Conservation (phyloP, 2,113 vertebrate species). For the Malurus elegans region DNA sequence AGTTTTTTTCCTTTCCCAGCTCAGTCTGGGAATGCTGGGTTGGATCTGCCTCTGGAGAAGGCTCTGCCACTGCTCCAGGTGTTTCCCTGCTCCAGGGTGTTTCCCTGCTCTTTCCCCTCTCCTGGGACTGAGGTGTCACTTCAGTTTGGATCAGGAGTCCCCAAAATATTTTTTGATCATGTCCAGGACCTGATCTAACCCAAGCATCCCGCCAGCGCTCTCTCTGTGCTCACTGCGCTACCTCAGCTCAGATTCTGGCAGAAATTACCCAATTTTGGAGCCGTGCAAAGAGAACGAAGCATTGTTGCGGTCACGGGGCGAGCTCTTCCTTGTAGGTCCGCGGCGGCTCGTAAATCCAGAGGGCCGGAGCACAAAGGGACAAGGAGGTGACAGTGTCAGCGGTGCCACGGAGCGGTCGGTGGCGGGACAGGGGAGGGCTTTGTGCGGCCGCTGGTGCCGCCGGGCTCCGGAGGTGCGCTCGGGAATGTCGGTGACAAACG, state of each 20-base stretch:
- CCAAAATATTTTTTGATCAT: rapidly evolving
- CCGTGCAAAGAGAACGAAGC: not conserved
- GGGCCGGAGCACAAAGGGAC: conserved; percentile 30
- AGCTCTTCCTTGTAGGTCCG: not conserved
- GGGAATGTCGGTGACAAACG: not conserved
- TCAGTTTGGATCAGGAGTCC: not conserved
- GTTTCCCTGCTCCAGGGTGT: not conserved
- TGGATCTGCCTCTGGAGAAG: not conserved
- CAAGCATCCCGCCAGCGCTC: rapidly evolving
- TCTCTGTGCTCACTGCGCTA: rapidly evolving
- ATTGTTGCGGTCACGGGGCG: not conserved
- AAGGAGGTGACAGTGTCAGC: not conserved
- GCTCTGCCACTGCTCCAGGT: rapidly evolving
- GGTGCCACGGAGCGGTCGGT: not conserved
- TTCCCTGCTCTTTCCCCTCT: not conserved
- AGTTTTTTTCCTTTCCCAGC: not conserved
- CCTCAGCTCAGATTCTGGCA: not conserved
- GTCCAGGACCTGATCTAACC: rapidly evolving
- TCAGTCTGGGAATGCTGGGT: not conserved
- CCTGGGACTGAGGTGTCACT: not conserved
- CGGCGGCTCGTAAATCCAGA: not conserved
- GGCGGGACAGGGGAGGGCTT: not conserved
- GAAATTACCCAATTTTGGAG: rapidly evolving
- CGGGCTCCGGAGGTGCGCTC: not conserved
- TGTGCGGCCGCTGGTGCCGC: not conserved